Evolutionary conservation across 2,113 vertebrate genomes (phyloP).

Genomic region (Carollia perspicillata): DNA sequence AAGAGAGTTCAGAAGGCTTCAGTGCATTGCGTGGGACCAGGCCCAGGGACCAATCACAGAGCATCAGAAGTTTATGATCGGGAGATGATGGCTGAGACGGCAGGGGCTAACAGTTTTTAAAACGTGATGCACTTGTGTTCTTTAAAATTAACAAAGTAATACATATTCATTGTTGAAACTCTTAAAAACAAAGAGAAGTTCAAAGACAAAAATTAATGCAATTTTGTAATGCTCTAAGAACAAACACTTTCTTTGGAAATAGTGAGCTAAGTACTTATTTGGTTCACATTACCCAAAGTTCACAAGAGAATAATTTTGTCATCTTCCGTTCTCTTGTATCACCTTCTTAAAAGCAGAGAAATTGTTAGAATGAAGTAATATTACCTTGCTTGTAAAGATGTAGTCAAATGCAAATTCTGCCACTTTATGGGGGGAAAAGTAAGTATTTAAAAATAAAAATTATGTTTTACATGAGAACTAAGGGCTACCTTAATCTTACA

Average conservation of each 20-base stretch:
- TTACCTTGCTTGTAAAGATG: background rate
- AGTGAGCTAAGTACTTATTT: constrained; percentile 9
- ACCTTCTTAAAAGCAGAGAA: constrained; percentile 20
- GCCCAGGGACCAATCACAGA: background rate
- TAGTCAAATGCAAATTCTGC: background rate
- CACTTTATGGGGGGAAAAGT: background rate
- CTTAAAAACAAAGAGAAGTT: constrained; percentile 6
- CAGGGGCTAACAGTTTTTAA: background rate
- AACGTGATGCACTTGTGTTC: background rate
- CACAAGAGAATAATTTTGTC: constrained; percentile 7
- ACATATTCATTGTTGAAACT: background rate
- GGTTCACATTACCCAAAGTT: background rate
- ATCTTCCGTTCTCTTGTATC: background rate
- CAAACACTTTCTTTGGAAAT: constrained; percentile 23
- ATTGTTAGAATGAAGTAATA: background rate
- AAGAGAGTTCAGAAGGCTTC: background rate
- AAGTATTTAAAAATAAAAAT: constrained; percentile 38
- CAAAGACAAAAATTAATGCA: background rate
- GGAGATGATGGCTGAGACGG: background rate
- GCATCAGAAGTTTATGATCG: background rate
- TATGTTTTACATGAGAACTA: background rate
- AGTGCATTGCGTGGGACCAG: background rate
- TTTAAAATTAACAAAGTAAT: background rate
- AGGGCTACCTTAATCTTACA: background rate
- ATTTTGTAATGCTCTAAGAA: background rate